A percentile compares a stretch with the other conserved stretches of the same genome.
Conservation (phyloP, 2,797 vertebrate genomes). For the Borostomias antarcticus region DNA sequence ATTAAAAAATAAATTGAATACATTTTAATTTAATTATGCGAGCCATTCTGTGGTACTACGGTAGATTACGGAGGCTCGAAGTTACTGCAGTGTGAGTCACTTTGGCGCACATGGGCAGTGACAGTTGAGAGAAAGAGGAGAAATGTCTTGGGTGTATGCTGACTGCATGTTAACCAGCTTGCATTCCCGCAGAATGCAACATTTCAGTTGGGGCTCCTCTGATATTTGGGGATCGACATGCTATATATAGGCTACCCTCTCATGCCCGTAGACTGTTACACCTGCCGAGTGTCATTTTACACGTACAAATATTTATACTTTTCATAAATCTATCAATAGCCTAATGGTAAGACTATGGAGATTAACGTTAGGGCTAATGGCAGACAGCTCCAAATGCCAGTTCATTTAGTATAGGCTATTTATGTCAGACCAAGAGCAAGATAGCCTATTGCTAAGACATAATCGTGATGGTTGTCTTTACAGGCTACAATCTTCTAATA, state of each 20-base stretch:
- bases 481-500: too few species aligned
- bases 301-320: background rate
- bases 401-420: background rate
- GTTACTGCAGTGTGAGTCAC: slow-evolving; percentile 88
- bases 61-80: slow-evolving; percentile 71
- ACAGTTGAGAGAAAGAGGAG: slow-evolving; percentile 59
- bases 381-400: background rate
- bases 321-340: background rate
- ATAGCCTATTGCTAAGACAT: background rate
- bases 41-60: slow-evolving; percentile 62
- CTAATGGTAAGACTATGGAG: background rate
- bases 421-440: background rate
- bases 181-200: slow-evolving; percentile 23
- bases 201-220: background rate
- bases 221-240: too few species aligned
- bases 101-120: slow-evolving; percentile 81
- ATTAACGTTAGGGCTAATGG: background rate
- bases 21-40: slow-evolving; percentile 43
- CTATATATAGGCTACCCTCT: too few species aligned
- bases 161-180: slow-evolving; percentile 65
- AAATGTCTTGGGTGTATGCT: slow-evolving; percentile 54
- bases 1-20: background rate
- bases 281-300: too few species aligned
- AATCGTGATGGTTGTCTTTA: background rate
- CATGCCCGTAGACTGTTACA: too few species aligned